Evolutionary conservation across 2,113 vertebrate species (phyloP).

Genomic region (Athene noctua): DNA sequence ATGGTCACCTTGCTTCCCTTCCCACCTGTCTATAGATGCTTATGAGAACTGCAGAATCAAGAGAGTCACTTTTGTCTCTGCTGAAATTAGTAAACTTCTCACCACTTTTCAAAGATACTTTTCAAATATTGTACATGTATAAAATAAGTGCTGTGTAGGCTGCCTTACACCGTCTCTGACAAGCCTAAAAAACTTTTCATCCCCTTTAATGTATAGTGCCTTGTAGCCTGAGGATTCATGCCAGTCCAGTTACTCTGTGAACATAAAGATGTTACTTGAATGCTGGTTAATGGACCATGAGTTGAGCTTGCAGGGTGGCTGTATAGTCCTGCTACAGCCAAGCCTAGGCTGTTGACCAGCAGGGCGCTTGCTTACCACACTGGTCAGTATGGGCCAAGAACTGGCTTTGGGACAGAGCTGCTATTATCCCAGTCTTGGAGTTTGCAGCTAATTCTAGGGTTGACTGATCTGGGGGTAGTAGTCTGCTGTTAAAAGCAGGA

Average conservation of each 20-base stretch:
- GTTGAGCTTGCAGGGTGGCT: not conserved
- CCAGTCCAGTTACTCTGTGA: not conserved
- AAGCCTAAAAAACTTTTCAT: not conserved
- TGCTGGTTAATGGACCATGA: not conserved
- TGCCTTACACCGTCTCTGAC: not conserved
- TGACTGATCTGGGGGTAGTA: not conserved
- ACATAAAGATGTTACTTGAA: not conserved
- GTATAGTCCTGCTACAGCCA: not conserved
- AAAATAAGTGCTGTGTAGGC: not conserved
- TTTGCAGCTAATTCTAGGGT: not conserved
- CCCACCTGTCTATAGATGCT: not conserved
- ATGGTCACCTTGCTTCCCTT: not conserved
- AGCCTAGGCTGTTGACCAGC: not conserved
- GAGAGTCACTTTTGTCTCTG: not conserved
- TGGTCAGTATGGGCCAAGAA: not conserved
- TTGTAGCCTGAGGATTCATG: not conserved
- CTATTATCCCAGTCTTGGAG: not conserved
- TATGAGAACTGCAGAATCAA: not conserved
- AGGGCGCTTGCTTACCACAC: accelerated
- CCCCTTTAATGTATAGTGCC: not conserved
- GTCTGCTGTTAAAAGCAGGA: not conserved
- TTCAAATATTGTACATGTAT: not conserved
- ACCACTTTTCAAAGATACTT: not conserved
- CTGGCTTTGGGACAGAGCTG: not conserved
- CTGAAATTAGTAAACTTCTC: not conserved